Conservation (phyloP, 2,113 vertebrate species). For the Collichthys lucidus region DNA sequence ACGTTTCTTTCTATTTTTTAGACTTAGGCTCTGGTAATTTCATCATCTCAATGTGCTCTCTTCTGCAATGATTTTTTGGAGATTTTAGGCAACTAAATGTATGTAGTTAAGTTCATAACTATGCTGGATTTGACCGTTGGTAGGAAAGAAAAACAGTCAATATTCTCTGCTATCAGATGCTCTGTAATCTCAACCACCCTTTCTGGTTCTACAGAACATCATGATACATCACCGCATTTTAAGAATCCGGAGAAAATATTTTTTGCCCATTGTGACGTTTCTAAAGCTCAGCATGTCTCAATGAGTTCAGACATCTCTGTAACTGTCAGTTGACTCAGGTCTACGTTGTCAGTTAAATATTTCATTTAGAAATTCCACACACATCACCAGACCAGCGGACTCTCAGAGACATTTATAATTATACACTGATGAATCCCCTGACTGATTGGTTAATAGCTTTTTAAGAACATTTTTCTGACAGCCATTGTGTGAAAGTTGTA, state of each 20-base stretch:
- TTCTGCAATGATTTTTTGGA: not conserved
- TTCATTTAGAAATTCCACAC: conserved; percentile 25
- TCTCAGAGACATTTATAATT: conserved; percentile 34
- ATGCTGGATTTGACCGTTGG: not conserved
- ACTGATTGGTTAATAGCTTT: conserved; percentile 51
- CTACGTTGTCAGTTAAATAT: conserved; percentile 1
- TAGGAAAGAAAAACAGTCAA: not conserved
- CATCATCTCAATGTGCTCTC: not conserved
- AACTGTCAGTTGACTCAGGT: conserved; percentile 2
- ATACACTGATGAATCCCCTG: conserved; percentile 21
- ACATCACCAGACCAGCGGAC: conserved; percentile 22
- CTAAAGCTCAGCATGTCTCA: not conserved
- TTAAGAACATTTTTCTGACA: conserved; percentile 34
- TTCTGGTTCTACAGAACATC: not conserved
- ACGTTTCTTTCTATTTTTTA: not conserved
- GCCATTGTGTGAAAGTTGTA: conserved; percentile 20
- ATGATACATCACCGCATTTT: not conserved
- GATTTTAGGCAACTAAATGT: not conserved
- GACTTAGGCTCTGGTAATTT: not conserved
- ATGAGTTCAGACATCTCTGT: not conserved
- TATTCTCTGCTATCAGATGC: not conserved
- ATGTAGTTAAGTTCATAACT: not conserved
- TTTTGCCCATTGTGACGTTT: not conserved
- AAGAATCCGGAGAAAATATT: not conserved
- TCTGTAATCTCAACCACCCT: not conserved